Conservation (phyloP, 2,888 invertebrate genomes). For the Trichacis sp. region DNA sequence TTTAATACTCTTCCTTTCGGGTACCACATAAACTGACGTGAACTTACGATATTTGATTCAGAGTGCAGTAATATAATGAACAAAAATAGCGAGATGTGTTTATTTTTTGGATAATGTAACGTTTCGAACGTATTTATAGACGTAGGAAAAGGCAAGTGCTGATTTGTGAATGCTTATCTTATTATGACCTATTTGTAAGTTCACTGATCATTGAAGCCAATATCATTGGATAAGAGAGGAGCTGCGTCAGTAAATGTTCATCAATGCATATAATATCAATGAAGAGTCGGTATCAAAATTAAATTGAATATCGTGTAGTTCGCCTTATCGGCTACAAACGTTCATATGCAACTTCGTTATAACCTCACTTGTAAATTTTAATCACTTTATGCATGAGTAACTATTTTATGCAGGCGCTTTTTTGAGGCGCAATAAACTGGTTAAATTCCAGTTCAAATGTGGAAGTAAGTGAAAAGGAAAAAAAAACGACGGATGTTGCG, state of each 20-base stretch:
- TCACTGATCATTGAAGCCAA: slow-evolving; percentile 26
- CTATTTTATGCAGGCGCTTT: background rate
- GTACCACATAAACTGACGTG: too few species aligned
- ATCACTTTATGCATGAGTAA: background rate
- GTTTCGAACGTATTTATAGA: slow-evolving; percentile 1
- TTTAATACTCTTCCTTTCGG: too few species aligned
- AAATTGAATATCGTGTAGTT: too few species aligned
- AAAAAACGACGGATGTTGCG: slow-evolving; percentile 37
- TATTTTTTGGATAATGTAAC: too few species aligned
- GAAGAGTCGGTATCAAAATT: too few species aligned
- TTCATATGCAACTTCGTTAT: too few species aligned
- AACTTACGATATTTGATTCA: too few species aligned
- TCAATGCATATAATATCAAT: too few species aligned
- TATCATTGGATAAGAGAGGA: too few species aligned
- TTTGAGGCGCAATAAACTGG: slow-evolving; percentile 30
- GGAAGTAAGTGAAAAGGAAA: slow-evolving; percentile 24
- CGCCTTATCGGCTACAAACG: too few species aligned
- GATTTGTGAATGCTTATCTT: background rate
- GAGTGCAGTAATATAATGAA: too few species aligned
- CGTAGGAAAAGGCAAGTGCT: background rate
- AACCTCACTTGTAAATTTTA: background rate
- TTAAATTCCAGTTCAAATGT: slow-evolving; percentile 21
- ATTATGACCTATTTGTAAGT: slow-evolving; percentile 46
- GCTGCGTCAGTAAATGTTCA: background rate
- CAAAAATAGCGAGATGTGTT: too few species aligned